Conservation (phyloP, 2,797 vertebrate species). For the Geotria australis region DNA sequence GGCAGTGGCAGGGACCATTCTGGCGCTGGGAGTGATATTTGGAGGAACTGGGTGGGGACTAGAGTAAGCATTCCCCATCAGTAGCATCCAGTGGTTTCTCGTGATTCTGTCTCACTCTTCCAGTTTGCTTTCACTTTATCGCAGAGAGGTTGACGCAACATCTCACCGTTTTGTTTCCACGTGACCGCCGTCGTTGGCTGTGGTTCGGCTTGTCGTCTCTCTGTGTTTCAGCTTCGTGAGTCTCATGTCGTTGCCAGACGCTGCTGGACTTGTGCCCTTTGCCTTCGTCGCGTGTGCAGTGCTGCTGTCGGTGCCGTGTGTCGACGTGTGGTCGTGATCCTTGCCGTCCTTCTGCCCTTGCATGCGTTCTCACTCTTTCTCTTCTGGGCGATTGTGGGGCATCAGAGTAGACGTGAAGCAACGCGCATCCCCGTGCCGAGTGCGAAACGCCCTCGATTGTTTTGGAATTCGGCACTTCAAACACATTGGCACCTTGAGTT, state of each 20-base stretch:
- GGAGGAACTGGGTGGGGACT: conserved; percentile 99
- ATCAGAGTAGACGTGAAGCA: conserved; percentile 8
- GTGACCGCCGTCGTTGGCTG: no score
- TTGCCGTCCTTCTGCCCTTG: conserved; percentile 46
- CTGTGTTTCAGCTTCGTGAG: conserved; percentile 41
- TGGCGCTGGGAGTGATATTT: conserved; percentile 99
- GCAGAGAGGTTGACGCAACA: conserved; percentile 1
- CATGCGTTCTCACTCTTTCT: conserved; percentile 42
- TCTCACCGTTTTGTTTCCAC: no score
- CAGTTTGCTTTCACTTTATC: conserved; percentile 10
- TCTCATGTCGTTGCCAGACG: conserved; percentile 27
- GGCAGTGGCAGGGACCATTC: conserved; percentile 96
- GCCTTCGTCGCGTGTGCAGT: conserved; percentile 43
- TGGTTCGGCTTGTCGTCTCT: no score
- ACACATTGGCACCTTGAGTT: no score
- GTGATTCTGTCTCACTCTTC: conserved; percentile 9
- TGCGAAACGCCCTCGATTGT: no score
- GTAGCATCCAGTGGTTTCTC: conserved; percentile 22
- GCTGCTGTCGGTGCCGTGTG: conserved; percentile 31
- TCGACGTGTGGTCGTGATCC: conserved; percentile 43
- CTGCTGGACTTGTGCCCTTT: conserved; percentile 32
- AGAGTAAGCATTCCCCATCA: conserved; percentile 76
- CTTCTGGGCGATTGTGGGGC: conserved; percentile 90
- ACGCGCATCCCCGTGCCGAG: no score
- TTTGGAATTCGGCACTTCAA: no score